Evolutionary conservation across 2,888 invertebrate species (phyloP).

Genomic region (Gnatocerus cornutus): DNA sequence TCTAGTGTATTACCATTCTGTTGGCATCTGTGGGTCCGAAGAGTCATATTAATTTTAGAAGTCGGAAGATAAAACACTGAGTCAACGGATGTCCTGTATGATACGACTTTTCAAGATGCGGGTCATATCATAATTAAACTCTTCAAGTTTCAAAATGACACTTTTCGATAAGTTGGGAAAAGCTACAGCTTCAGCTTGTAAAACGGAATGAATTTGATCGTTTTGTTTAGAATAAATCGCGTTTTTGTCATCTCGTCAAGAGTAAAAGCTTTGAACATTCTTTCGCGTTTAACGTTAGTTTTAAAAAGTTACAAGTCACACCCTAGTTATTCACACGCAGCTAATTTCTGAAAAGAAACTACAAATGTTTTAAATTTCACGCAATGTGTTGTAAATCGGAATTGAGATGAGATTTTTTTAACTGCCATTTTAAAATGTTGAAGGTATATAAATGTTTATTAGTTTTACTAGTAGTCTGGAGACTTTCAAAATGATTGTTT

Average conservation of each 20-base stretch:
- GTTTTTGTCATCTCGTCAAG: slow-evolving; percentile 29
- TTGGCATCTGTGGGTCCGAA: slow-evolving; percentile 23
- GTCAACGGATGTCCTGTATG: slow-evolving; percentile 48
- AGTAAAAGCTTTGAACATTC: slow-evolving; percentile 45
- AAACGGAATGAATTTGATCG: slow-evolving; percentile 27
- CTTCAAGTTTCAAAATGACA: neutral
- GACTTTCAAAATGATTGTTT: too few relatives aligned
- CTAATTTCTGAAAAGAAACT: slow-evolving; percentile 30
- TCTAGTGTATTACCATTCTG: slow-evolving; percentile 31
- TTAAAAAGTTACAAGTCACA: slow-evolving; percentile 46
- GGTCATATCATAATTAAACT: slow-evolving; percentile 26
- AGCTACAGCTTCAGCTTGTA: slow-evolving; percentile 15
- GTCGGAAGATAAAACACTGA: slow-evolving; percentile 42
- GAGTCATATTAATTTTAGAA: slow-evolving; percentile 39
- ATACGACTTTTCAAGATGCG: slow-evolving; percentile 37
- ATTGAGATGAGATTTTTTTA: too few relatives aligned
- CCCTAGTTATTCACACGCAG: slow-evolving; percentile 44
- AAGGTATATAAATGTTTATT: too few relatives aligned
- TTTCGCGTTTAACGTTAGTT: slow-evolving; percentile 37
- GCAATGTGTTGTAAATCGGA: neutral
- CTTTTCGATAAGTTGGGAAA: slow-evolving; percentile 15
- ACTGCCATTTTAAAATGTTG: too few relatives aligned
- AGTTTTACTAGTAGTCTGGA: too few relatives aligned
- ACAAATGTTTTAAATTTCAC: slow-evolving; percentile 27
- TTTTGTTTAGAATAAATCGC: slow-evolving; percentile 23